phyloP scores from a whole-genome alignment of 2,113 vertebrate species.

The Hemiprocne comata region DNA sequence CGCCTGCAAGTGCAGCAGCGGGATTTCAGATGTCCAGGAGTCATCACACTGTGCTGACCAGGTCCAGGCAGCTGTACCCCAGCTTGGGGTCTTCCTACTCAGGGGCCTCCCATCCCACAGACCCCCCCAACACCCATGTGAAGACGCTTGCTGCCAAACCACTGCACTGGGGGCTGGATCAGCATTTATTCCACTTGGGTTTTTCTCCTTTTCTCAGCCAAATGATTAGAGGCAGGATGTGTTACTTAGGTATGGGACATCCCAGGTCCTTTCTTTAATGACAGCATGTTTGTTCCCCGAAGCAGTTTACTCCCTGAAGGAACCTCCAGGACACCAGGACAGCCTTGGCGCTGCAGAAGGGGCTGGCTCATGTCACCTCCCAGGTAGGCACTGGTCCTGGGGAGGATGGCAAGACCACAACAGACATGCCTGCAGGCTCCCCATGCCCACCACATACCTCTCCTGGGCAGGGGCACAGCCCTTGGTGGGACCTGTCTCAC shows the following conservation, averaged over 20 bases:
- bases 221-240: neutral
- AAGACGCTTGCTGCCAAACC: neutral
- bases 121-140: rapidly evolving
- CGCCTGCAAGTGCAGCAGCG: neutral
- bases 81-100: neutral
- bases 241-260: neutral
- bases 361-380: neutral
- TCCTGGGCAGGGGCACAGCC: neutral
- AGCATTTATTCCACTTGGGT: neutral
- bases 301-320: neutral
- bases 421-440: neutral
- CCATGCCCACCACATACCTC: neutral
- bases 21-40: neutral
- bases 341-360: neutral
- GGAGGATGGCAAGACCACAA: neutral
- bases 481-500: neutral
- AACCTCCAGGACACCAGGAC: neutral
- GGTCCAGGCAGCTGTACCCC: neutral
- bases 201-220: neutral
- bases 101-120: neutral
- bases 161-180: rapidly evolving
- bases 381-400: neutral
- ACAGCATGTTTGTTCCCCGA: rapidly evolving
- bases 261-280: neutral
- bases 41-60: neutral